Evolutionary conservation across 2,113 vertebrate genomes (phyloP).

Genomic region (Chionis minor): DNA sequence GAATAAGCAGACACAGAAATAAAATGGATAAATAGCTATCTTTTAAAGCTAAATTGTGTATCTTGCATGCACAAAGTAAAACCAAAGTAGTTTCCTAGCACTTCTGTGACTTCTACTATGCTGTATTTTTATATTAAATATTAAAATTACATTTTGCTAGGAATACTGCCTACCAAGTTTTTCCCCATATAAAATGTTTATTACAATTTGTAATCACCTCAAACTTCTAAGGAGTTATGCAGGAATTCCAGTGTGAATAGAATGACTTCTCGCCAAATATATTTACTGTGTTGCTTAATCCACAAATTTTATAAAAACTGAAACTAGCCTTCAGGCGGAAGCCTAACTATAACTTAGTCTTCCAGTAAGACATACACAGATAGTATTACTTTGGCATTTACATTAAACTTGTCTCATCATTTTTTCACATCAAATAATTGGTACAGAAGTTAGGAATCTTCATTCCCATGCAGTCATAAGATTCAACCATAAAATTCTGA

Average conservation of each 20-base stretch:
- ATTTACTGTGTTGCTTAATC: not conserved
- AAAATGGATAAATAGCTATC: not conserved
- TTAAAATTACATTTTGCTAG: not conserved
- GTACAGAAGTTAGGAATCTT: not conserved
- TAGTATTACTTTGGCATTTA: not conserved
- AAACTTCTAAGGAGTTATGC: not conserved
- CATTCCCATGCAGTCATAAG: not conserved
- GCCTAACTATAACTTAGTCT: not conserved
- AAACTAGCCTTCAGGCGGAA: not conserved
- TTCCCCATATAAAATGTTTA: not conserved
- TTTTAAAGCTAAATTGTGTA: not conserved
- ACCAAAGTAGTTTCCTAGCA: not conserved
- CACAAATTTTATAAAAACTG: not conserved
- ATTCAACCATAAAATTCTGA: not conserved
- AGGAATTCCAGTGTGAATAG: not conserved
- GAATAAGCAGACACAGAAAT: not conserved
- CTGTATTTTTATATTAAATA: not conserved
- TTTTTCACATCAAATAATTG: not conserved
- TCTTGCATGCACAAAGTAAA: not conserved
- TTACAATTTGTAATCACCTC: not conserved
- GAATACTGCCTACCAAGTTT: not conserved
- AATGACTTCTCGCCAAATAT: not conserved
- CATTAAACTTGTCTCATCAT: not conserved
- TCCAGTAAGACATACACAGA: not conserved
- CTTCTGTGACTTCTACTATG: not conserved